These are phyloP conservation scores for Parnassius mnemosyne DNA, from an alignment of 2,888 invertebrate species.

Conservation along the genomic window DNA sequence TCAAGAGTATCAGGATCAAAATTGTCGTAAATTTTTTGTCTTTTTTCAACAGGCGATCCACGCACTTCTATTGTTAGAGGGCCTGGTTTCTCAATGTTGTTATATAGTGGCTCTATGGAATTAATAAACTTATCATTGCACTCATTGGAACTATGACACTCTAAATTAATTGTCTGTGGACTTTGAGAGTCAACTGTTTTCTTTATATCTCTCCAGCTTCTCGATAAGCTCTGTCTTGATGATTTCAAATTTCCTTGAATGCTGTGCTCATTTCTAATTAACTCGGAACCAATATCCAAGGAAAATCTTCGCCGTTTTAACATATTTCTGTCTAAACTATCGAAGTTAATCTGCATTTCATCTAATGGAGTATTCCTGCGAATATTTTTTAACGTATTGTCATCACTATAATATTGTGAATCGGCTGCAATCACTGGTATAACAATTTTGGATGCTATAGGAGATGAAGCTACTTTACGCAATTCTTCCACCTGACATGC, in stretches of 20 bases:
- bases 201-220: constrained; percentile 69
- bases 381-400: constrained; percentile 49
- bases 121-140: constrained; percentile 83
- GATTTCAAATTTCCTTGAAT: constrained; percentile 44
- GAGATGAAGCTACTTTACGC: constrained; percentile 50
- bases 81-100: constrained; percentile 83
- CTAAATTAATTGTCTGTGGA: constrained; percentile 46
- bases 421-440: constrained; percentile 73
- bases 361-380: constrained; percentile 40
- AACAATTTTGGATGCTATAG: constrained; percentile 58
- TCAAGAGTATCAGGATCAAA: constrained; percentile 93
- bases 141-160: constrained; percentile 57
- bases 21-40: constrained; percentile 84
- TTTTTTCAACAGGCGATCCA: constrained; percentile 85
- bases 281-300: constrained; percentile 63
- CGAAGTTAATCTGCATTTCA: constrained; percentile 53
- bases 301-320: constrained; percentile 64
- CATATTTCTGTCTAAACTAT: constrained; percentile 62
- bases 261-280: constrained; percentile 59
- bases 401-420: constrained; percentile 63
- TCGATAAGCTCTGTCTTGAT: constrained; percentile 57
- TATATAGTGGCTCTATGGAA: constrained; percentile 76
- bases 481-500: constrained; percentile 49
- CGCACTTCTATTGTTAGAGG: constrained; percentile 90
- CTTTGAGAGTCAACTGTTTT: constrained; percentile 43